Percentiles rank a stretch among this genome's conserved stretches.
Conservation (phyloP, 1,140 invertebrate genomes). For the Anadara kagoshimensis region DNA sequence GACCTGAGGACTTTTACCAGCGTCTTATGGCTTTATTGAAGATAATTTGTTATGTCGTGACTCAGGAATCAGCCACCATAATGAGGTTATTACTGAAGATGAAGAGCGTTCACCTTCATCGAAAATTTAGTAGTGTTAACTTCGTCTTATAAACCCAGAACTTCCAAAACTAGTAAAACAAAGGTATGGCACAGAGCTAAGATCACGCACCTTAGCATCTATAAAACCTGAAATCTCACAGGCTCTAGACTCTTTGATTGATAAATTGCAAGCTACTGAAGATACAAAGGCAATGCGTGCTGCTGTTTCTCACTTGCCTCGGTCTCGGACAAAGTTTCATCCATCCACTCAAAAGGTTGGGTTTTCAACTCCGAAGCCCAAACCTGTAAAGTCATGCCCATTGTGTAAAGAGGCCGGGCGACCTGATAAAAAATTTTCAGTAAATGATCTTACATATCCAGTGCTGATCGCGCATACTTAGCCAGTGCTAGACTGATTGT, state of each 20-base stretch:
- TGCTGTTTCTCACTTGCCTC: background rate
- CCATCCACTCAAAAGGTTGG: constrained; percentile 18
- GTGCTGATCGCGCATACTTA: constrained; percentile 1
- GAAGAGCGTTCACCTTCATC: constrained; percentile 34
- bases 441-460: constrained; percentile 17
- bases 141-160: constrained; percentile 2
- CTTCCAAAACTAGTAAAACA: constrained; percentile 22
- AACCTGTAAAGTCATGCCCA: constrained; percentile 2
- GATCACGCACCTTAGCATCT: constrained; percentile 43
- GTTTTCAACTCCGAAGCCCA: background rate
- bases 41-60: constrained; percentile 35
- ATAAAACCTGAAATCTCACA: constrained; percentile 55
- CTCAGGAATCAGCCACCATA: constrained; percentile 32
- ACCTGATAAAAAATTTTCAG: constrained; percentile 24
- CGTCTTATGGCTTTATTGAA: constrained; percentile 37
- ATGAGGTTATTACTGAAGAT: constrained; percentile 24
- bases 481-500: constrained; percentile 4
- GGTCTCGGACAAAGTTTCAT: constrained; percentile 16
- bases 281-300: constrained; percentile 15
- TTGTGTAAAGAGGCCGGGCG: constrained; percentile 20
- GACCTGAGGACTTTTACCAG: constrained; percentile 47
- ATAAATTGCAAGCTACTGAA: background rate
- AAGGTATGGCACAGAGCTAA: constrained; percentile 44
- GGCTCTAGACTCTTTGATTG: constrained; percentile 1
- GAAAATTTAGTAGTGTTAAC: constrained; percentile 45